Evolutionary conservation across 2,797 vertebrate genomes (phyloP).

Genomic region (Huso huso): DNA sequence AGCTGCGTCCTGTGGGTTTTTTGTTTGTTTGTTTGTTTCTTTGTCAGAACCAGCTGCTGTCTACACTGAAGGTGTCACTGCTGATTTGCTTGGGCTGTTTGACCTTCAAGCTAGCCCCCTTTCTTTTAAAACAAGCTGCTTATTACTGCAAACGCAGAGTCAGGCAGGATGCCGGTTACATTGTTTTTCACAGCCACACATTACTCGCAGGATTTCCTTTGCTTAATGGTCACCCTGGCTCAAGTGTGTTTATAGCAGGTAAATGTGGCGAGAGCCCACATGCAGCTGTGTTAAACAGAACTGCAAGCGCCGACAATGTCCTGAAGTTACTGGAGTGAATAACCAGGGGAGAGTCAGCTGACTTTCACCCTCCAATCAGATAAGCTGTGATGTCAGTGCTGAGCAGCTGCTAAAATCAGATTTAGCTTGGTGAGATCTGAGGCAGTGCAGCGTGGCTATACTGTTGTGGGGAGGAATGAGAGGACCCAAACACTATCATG

Average conservation of each 20-base stretch:
- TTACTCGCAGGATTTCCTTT: slow-evolving; percentile 62
- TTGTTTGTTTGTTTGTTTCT: slow-evolving; percentile 6
- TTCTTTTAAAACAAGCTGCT: slow-evolving; percentile 10
- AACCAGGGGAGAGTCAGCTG: slow-evolving; percentile 77
- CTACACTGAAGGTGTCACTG: slow-evolving; percentile 36
- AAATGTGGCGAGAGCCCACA: slow-evolving; percentile 47
- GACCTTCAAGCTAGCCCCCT: slow-evolving; percentile 34
- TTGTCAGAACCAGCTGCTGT: slow-evolving; percentile 22
- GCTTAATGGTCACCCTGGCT: slow-evolving; percentile 38
- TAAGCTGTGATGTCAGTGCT: slow-evolving; percentile 85
- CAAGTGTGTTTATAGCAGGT: slow-evolving; percentile 38
- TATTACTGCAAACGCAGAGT: slow-evolving; percentile 1
- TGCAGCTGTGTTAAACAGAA: slow-evolving; percentile 51
- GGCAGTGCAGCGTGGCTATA: slow-evolving; percentile 68
- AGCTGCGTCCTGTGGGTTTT: slow-evolving; percentile 29
- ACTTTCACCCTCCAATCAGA: slow-evolving; percentile 80
- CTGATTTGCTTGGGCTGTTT: slow-evolving; percentile 36
- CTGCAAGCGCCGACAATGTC: slow-evolving; percentile 46
- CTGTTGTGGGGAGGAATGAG: slow-evolving; percentile 57
- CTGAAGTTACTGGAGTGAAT: slow-evolving; percentile 79
- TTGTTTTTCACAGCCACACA: slow-evolving; percentile 49
- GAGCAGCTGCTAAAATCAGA: slow-evolving; percentile 81
- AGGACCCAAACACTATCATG: slow-evolving; percentile 56
- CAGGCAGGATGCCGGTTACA: slow-evolving; percentile 54
- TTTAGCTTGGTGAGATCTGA: slow-evolving; percentile 59